Conservation (phyloP, 2,113 vertebrate species). For the Tenebrosternarchus preto region DNA sequence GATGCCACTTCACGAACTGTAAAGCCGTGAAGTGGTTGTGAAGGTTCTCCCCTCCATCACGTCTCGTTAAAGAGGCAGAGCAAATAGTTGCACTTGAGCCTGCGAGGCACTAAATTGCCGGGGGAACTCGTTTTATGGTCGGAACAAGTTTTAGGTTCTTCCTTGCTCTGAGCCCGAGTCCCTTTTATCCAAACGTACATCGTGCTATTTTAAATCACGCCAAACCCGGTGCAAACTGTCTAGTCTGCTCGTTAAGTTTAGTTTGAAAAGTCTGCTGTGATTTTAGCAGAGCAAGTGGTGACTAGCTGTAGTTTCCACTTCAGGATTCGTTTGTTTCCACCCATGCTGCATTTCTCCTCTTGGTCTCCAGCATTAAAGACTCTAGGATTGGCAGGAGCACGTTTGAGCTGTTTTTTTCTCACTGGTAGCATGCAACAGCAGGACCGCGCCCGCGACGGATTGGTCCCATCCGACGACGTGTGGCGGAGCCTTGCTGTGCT, state of each 20-base stretch:
- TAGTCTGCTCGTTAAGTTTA: background rate
- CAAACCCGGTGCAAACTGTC: background rate
- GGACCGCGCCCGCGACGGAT: slow-evolving; percentile 65
- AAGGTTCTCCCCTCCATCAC: background rate
- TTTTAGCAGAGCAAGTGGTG: background rate
- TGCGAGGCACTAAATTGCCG: background rate
- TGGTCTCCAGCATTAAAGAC: background rate
- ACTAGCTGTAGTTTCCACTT: background rate
- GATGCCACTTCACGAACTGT: slow-evolving; percentile 36
- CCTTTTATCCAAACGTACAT: background rate
- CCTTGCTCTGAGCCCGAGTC: background rate
- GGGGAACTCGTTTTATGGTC: background rate
- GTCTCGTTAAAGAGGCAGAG: slow-evolving; percentile 3
- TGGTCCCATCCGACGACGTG: slow-evolving; percentile 63
- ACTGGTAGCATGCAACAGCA: slow-evolving; percentile 20
- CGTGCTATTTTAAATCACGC: background rate
- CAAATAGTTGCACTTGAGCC: background rate
- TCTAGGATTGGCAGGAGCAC: slow-evolving; percentile 25
- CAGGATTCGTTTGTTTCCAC: background rate
- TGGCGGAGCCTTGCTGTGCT: slow-evolving; percentile 6
- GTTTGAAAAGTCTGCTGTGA: background rate
- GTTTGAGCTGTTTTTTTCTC: slow-evolving; percentile 31
- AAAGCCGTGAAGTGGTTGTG: slow-evolving; percentile 21
- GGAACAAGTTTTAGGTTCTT: background rate
- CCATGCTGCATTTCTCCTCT: background rate